These are phyloP conservation scores for Astreopora myriophthalma DNA, from an alignment of 64 coral and sea anemone genomes.

Conservation along the genomic window DNA sequence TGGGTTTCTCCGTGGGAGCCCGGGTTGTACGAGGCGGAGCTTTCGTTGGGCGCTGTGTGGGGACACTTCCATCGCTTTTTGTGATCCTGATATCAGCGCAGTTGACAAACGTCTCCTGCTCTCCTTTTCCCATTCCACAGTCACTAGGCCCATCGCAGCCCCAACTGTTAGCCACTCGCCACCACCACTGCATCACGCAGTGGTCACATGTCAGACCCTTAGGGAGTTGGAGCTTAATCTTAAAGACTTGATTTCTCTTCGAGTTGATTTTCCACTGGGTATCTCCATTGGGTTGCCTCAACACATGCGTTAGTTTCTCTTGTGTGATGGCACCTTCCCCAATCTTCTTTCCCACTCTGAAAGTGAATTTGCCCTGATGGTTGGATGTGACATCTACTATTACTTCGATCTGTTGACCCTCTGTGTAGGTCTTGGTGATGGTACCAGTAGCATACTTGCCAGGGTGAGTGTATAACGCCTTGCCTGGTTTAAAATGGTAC, in stretches of 20 bases:
- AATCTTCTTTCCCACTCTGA: slow-evolving; percentile 65
- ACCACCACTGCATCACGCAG: slow-evolving; percentile 90
- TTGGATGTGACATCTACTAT: slow-evolving; percentile 69
- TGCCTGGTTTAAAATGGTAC: slow-evolving; percentile 29
- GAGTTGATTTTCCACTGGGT: slow-evolving; percentile 44
- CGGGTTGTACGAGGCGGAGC: slow-evolving; percentile 22
- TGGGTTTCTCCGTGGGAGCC: not conserved
- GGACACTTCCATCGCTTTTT: slow-evolving; percentile 31
- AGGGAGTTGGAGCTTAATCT: slow-evolving; percentile 52
- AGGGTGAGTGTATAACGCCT: slow-evolving; percentile 32
- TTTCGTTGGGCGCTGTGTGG: slow-evolving; percentile 29
- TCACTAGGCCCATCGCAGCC: slow-evolving; percentile 54
- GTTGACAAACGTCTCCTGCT: slow-evolving; percentile 78
- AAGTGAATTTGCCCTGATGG: slow-evolving; percentile 71
- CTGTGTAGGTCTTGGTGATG: slow-evolving; percentile 63
- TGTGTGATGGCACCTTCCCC: slow-evolving; percentile 30
- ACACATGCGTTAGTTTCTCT: slow-evolving; percentile 61
- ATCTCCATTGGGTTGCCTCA: slow-evolving; percentile 40
- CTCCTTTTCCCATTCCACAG: slow-evolving; percentile 71
- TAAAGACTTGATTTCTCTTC: not conserved
- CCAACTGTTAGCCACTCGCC: slow-evolving; percentile 79
- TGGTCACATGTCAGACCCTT: slow-evolving; percentile 68
- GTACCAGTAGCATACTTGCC: slow-evolving; percentile 52
- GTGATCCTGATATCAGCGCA: slow-evolving; percentile 76
- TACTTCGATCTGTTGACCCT: slow-evolving; percentile 62